Base-by-base conservation (phyloP, 1,140 invertebrate species). In the Formica exsecta region DNA sequence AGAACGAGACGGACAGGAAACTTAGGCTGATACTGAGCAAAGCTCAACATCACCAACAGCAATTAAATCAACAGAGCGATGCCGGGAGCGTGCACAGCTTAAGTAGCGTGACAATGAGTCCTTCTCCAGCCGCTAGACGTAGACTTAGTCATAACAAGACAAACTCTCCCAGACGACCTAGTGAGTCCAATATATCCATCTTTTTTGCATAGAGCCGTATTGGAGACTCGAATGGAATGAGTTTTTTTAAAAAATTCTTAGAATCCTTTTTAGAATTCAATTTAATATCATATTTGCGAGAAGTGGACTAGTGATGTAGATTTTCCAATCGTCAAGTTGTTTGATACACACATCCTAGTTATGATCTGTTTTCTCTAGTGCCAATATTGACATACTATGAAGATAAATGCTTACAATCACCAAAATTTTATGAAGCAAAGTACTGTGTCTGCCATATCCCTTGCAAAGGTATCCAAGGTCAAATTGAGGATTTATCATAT, bases 21-120 rank as follows among this genome's bases (percentile, higher is more conserved):
- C 93, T 98, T 71, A 95, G 97, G 64, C 96, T 98, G 76, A 98
- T 98, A 89, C 95, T 98, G 0, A 98, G 97, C 93, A 98, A 98
- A 96, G 98, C 98, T 61, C 98, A 98, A 90, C 97, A 98, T 93
- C 98, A 98, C 94, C 98, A 98, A 92, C 96, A 97, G 86, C 97
- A 98, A 91, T 92, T 98, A 51, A 96, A 96, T 91, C 97, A 97
- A 87, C 96, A 97, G 92, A 96, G 92, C 93, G 95, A 94, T 84
- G 75, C 92, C 19, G 92, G 89, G 66, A 94, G 94, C 93, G 95
- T 95, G 86, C 95, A 94, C 94, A 65, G 93, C 93, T 85, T 95
- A 93, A 91, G 92, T 93, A 76, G 95, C 93, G 86, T 91, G 93
- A 92, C 94, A 66, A 94, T 95, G 94, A 95, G 92, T 85, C 90